Conservation (phyloP, 2,888 invertebrate species). For the Drosophila nigritarsus region DNA sequence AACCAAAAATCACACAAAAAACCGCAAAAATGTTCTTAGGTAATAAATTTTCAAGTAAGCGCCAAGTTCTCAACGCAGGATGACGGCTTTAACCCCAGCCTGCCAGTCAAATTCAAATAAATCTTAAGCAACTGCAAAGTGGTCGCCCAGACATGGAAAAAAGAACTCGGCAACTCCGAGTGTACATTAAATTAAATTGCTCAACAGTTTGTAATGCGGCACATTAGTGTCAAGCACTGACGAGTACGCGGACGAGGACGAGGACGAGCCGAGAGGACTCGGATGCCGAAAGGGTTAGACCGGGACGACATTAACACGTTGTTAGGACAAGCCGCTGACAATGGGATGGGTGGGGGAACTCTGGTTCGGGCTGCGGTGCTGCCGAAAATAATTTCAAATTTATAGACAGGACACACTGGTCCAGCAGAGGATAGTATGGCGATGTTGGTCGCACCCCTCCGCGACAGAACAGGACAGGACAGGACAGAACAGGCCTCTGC, state of each 20-base stretch:
- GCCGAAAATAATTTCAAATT: constrained; percentile 74
- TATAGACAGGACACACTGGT: constrained; percentile 74
- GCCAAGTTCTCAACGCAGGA: constrained; percentile 26
- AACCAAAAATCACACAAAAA: constrained; percentile 74
- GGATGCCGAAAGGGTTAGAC: constrained; percentile 62
- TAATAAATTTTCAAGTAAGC: constrained; percentile 63
- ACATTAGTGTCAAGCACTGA: constrained; percentile 82
- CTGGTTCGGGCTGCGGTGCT: constrained; percentile 31
- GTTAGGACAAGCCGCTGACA: constrained; percentile 70
- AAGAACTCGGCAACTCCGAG: constrained; percentile 24
- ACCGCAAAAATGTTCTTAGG: constrained; percentile 61
- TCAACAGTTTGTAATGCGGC: constrained; percentile 84
- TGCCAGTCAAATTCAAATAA: constrained; percentile 70
- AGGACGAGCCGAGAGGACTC: constrained; percentile 35
- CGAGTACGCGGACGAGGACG: constrained; percentile 38
- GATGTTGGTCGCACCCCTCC: constrained; percentile 38
- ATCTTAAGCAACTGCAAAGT: constrained; percentile 67
- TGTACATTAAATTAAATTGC: constrained; percentile 83
- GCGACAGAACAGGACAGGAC: constrained; percentile 13
- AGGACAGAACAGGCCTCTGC: constrained; percentile 7
- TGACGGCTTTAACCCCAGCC: constrained; percentile 49
- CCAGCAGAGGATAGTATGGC: constrained; percentile 36
- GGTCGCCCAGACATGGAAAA: constrained; percentile 34
- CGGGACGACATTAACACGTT: constrained; percentile 76
- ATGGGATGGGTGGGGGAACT: constrained; percentile 40